Evolutionary conservation across 2,113 vertebrate species (phyloP), one percentile per base, ranked within the genome.

Genomic region (Syrmaticus mikado): DNA sequence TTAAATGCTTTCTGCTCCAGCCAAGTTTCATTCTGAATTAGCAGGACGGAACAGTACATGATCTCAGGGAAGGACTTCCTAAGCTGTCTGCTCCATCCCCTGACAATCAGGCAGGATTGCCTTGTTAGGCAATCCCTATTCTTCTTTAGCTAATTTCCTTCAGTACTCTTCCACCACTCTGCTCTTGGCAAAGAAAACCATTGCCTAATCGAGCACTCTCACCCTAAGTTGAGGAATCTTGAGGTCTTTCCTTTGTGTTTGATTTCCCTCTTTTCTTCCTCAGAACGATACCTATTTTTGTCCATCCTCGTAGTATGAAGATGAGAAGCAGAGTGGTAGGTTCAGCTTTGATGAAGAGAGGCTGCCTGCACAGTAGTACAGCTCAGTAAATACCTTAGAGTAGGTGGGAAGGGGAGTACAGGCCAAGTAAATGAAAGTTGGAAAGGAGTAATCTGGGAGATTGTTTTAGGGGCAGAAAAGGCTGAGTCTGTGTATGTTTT

Each of bases 11-110:
- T 16, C 55, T 82, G 24, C 75, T 87, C 24, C 6, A 19, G 75
- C 74, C 91, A 93, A 87, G 87, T 95, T 96, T 94, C 93, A 8
- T 41, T 95, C 78, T 92, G 86, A 94, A 53, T 11, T 34, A 81
- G 34, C 8, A 2, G 74, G 78, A 77, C 82, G 68, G 40, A 75
- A 70, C 2, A 4, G 55, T 52, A 79, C 34, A 36, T 80, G 87
- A 60, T 82, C 62, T 92, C 67, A 72, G 38, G 90, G 86, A 92
- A 82, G 50, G 41, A 90, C 79, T 88, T 96, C 89, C 82, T 76
- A 68, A 68, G 36, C 6, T 71, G 67, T 87, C 75, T 78, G 46
- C 8, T 88, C 85, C 79, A 68, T 81, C 46, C 3, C 0, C 66
- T 89, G 25, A 28, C 89, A 78, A 8, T 20, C 2, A 0, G 77